Evolutionary conservation across 2,888 invertebrate species (phyloP), one percentile per base, ranked within the genome.

Genomic region (Drosophila parthenogenetica): DNA sequence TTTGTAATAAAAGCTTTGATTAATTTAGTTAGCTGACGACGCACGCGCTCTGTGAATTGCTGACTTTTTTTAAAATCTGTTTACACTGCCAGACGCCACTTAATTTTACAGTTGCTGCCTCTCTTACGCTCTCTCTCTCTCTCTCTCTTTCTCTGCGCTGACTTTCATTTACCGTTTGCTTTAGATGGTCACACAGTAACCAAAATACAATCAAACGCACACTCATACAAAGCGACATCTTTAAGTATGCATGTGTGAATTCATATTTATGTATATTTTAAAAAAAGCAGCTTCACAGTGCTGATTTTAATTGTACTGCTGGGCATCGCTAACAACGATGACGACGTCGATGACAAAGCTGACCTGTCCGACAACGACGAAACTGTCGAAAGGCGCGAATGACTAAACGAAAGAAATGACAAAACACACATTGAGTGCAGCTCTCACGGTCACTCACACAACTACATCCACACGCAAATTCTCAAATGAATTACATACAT

Each of bases 261-360:
- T 51, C 25, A 51, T 39, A 58, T 61, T 40, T 65, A 43, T 37
- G 22, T 45, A 25, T 61, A 22, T 5, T n/a, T n/a, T n/a, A 16
- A 22, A 29, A 29, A 29, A 29, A 29, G 29, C 29, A 17, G 29
- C 32, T 40, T 57, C 50, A 43, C 45, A 32, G 50, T 53, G 69
- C 48, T 53, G 45, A 75, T 65, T 74, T 79, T 48, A 74, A 78
- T 74, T 74, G 58, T 46, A 37, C n/a, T 42, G 55, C 35, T 49
- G 19, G 17, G 35, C 48, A 67, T 42, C 54, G 50, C 43, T 45
- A 25, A 14, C 46, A 46, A 42, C 37, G 43, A 61, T 51, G 48
- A 39, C 45, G 63, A 37, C 16, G 39, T 37, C 35, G 46, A 65
- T 64, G 55, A 63, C 64, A 48, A 48, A 66, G 42, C 40, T 45